A percentile compares a stretch with the other conserved stretches of the same genome.
phyloP scores from a whole-genome alignment of 2,113 vertebrate species.

The Pituophis catenifer region DNA sequence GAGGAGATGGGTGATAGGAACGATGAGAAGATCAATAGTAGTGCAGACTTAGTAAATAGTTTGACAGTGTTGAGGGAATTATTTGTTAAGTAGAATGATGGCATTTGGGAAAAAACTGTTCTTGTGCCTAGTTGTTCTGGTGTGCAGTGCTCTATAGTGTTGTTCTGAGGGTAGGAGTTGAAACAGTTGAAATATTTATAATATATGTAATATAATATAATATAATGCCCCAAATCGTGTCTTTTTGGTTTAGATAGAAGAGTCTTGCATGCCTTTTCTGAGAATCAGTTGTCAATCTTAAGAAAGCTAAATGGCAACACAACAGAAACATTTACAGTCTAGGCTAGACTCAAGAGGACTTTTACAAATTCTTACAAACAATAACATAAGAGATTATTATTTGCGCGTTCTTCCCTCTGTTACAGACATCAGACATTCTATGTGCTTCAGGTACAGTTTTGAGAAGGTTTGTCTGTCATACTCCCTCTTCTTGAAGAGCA shows the following conservation, averaged over 20 bases:
- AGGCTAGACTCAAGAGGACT: slow-evolving; percentile 42
- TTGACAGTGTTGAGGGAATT: too few relatives aligned
- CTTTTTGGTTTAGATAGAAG: background rate
- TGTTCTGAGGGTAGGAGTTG: too few relatives aligned
- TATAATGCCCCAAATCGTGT: background rate
- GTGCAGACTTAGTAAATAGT: too few relatives aligned
- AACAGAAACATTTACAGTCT: slow-evolving; percentile 51
- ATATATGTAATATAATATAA: too few relatives aligned
- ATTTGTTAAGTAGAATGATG: too few relatives aligned
- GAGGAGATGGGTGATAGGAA: too few relatives aligned
- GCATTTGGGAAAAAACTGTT: too few relatives aligned
- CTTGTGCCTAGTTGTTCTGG: too few relatives aligned
- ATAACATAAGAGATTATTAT: slow-evolving; percentile 62
- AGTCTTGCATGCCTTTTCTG: background rate
- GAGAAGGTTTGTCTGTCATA: background rate
- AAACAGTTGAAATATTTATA: too few relatives aligned
- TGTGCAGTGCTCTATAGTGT: too few relatives aligned
- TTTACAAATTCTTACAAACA: slow-evolving; percentile 56
- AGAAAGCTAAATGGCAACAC: slow-evolving; percentile 57
- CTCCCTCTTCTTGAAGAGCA: slow-evolving; percentile 17
- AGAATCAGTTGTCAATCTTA: slow-evolving; percentile 55
- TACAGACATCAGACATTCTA: slow-evolving; percentile 40
- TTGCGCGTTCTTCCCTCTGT: slow-evolving; percentile 44
- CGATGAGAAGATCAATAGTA: too few relatives aligned
- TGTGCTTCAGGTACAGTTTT: slow-evolving; percentile 35